Conservation (phyloP, 2,113 vertebrate genomes). For the Bostrychus sinensis region DNA sequence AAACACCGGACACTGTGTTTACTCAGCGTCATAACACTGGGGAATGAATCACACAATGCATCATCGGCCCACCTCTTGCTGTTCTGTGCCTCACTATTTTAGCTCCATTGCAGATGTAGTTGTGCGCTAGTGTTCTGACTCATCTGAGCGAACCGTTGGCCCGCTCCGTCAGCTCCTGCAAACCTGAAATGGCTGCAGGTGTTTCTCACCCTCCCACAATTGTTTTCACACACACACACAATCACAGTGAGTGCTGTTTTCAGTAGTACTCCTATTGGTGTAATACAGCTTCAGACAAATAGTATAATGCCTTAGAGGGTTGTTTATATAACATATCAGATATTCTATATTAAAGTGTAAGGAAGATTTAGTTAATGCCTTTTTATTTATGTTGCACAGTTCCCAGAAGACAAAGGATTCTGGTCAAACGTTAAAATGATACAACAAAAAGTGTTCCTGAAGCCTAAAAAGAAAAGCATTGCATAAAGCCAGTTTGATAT, state of each 20-base stretch:
- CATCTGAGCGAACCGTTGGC: slow-evolving; percentile 23
- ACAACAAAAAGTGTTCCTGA: too few relatives aligned
- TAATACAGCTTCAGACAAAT: background rate
- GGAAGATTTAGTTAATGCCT: too few relatives aligned
- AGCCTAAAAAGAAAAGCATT: too few relatives aligned
- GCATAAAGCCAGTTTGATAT: too few relatives aligned
- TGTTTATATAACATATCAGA: slow-evolving; percentile 10
- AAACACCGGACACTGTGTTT: slow-evolving; percentile 12
- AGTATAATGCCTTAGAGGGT: background rate
- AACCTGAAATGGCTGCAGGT: slow-evolving; percentile 35
- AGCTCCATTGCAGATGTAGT: slow-evolving; percentile 30
- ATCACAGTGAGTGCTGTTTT: background rate
- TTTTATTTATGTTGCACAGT: too few relatives aligned
- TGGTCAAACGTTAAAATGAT: background rate
- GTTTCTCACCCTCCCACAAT: slow-evolving; percentile 19
- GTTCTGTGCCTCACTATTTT: slow-evolving; percentile 9
- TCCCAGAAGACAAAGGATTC: background rate
- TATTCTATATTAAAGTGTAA: too few relatives aligned
- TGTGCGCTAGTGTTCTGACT: slow-evolving; percentile 37
- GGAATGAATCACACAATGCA: slow-evolving; percentile 44
- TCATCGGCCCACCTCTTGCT: slow-evolving; percentile 23
- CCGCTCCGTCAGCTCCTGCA: slow-evolving; percentile 4
- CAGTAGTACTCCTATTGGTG: background rate
- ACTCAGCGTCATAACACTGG: slow-evolving; percentile 34
- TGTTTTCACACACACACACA: slow-evolving; percentile 10